Base-by-base conservation (phyloP, 2,888 invertebrate genomes). In the Carabus problematicus region DNA sequence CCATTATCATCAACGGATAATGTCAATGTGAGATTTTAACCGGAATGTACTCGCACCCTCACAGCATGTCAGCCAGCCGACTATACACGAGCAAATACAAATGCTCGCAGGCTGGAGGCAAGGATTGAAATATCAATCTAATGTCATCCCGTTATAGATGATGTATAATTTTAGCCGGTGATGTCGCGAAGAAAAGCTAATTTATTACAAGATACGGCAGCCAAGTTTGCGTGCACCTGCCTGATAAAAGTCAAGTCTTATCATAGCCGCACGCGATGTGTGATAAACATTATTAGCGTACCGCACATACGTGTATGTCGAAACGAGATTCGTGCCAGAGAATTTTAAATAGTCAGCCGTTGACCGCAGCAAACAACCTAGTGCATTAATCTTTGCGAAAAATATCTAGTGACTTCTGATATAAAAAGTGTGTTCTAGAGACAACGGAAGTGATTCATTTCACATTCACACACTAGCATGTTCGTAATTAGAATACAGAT, bases 71-170 rank as follows among this genome's bases (percentile, higher is more conserved):
- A n/a, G n/a, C n/a, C n/a, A n/a, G n/a, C n/a, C n/a, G n/a, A n/a
- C n/a, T n/a, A n/a, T n/a, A n/a, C n/a, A n/a, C n/a, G n/a, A n/a
- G n/a, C n/a, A n/a, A n/a, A n/a, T n/a, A n/a, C n/a, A n/a, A n/a
- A n/a, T 29, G 29, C 29, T 6, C 6, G 6, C 29, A 29, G n/a
- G 52, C 19, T 18, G 9, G 8, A 39, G 42, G 16, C 59, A 40
- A 7, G 43, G 59, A 59, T 59, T 59, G 59, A 59, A 59, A 59
- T 59, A 59, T 59, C 59, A 59, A 42, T 59, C 43, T 59, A 59
- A 59, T 59, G 59, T 59, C 59, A 59, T 45, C 59, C 9, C 12
- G 43, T 59, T 42, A 59, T 59, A 43, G 59, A 59, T 59, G 59
- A 59, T 16, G 43, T 41, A 59, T 43, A 59, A 59, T 59, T 59